A percentile compares a stretch with the other conserved stretches of the same genome.
phyloP scores from a whole-genome alignment of 1,140 invertebrate genomes.

The Maniola jurtina region DNA sequence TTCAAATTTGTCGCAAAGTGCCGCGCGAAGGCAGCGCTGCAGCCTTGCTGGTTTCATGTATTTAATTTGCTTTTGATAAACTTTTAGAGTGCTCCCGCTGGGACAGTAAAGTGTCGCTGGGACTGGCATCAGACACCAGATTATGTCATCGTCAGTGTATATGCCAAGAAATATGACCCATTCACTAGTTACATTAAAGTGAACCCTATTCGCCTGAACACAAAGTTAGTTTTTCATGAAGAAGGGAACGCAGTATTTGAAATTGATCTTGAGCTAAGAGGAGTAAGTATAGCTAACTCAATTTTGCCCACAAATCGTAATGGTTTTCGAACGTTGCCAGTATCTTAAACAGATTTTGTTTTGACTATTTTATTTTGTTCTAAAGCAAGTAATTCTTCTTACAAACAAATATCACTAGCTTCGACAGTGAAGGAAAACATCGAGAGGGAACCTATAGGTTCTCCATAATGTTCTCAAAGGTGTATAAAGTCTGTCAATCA shows the following conservation, averaged over 20 bases:
- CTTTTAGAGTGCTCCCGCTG: conserved; percentile 73
- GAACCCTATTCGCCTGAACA: conserved; percentile 90
- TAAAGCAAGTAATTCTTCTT: too few relatives aligned
- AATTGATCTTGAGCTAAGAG: conserved; percentile 90
- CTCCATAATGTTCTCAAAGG: too few relatives aligned
- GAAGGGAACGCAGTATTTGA: conserved; percentile 86
- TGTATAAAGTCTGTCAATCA: too few relatives aligned
- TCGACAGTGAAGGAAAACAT: too few relatives aligned
- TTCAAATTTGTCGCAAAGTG: too few relatives aligned
- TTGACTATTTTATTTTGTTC: neutral
- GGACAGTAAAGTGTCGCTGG: conserved; percentile 88
- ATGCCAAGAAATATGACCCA: conserved; percentile 94
- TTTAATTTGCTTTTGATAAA: conserved; percentile 18
- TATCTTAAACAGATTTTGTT: neutral
- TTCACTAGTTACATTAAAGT: conserved; percentile 86
- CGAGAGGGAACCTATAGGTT: too few relatives aligned
- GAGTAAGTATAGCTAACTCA: conserved; percentile 80
- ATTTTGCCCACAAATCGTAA: too few relatives aligned
- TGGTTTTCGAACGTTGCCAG: neutral
- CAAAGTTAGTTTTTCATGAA: conserved; percentile 89
- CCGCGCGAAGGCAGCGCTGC: too few relatives aligned
- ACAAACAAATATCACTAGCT: too few relatives aligned
- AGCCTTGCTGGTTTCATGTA: too few relatives aligned
- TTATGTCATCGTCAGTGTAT: conserved; percentile 91
- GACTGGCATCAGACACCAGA: conserved; percentile 96